phyloP scores from a whole-genome alignment of 2,797 vertebrate species.

The Ciconia nigra region DNA sequence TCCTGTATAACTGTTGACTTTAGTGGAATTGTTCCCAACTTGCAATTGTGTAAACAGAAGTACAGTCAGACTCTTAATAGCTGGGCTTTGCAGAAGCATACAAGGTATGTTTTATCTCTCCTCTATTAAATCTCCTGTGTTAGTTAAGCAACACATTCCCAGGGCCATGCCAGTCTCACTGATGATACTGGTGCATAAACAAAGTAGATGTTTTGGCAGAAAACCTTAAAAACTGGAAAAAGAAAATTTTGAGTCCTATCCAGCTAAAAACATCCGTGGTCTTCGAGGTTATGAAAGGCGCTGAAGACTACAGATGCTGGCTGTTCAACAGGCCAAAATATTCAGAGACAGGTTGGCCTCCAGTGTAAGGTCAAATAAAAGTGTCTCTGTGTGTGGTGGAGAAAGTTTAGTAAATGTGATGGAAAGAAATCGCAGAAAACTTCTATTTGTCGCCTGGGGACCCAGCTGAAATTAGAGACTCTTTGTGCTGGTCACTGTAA shows the following conservation, averaged over 20 bases:
- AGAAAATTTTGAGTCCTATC: neutral
- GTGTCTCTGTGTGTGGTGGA: slow-evolving; percentile 22
- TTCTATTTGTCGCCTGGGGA: neutral
- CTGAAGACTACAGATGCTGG: slow-evolving; percentile 33
- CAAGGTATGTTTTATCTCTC: neutral
- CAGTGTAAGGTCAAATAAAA: slow-evolving; percentile 39
- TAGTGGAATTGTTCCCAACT: neutral
- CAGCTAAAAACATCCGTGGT: slow-evolving; percentile 39
- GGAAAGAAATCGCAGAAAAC: neutral
- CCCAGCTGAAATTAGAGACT: neutral
- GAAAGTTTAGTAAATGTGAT: neutral
- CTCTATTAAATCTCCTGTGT: neutral
- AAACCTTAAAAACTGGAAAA: neutral
- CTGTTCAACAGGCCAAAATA: slow-evolving; percentile 27
- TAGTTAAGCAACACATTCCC: neutral
- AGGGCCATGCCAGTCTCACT: neutral
- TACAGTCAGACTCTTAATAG: neutral
- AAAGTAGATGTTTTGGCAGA: neutral
- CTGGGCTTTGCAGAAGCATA: neutral
- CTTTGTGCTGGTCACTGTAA: neutral
- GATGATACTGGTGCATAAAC: neutral
- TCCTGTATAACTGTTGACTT: neutral
- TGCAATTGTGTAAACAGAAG: neutral
- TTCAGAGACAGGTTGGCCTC: slow-evolving; percentile 12
- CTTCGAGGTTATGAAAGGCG: slow-evolving; percentile 20